phyloP scores from a whole-genome alignment of 2,797 vertebrate genomes.

The Onychomys arenicola region DNA sequence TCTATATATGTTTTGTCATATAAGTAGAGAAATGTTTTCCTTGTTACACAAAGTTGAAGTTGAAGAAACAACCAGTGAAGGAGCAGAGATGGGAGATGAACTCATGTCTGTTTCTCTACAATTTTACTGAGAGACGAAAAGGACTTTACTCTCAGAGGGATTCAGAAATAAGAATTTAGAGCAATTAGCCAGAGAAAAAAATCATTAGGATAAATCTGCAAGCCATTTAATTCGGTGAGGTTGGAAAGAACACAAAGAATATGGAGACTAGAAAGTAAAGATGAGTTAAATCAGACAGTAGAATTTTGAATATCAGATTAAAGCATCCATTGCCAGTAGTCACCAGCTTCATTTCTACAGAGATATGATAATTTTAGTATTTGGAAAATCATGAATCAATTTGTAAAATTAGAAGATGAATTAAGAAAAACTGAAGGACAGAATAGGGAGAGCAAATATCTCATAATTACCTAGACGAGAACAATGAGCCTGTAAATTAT shows the following conservation, averaged over 20 bases:
- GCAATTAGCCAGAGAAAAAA: background rate
- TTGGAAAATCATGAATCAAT: constrained; percentile 3
- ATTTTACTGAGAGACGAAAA: background rate
- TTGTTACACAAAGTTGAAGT: background rate
- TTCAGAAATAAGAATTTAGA: constrained; percentile 28
- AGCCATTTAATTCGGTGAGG: constrained; percentile 2
- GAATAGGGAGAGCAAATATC: background rate
- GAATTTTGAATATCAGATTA: constrained; percentile 41
- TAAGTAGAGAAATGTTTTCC: background rate
- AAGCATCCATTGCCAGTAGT: background rate
- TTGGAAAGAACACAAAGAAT: background rate
- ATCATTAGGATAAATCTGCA: background rate
- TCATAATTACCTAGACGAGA: constrained; percentile 17
- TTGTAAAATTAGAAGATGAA: background rate
- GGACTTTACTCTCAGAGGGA: background rate
- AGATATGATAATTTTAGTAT: background rate
- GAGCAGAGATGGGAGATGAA: background rate
- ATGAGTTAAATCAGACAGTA: background rate
- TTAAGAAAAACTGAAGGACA: background rate
- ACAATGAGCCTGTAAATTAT: constrained; percentile 37
- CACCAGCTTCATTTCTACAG: constrained; percentile 44
- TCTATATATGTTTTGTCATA: background rate
- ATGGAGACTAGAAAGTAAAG: background rate
- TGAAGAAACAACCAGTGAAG: background rate
- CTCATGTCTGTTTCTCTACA: background rate